Evolutionary conservation across 1,140 invertebrate genomes (phyloP).

Genomic region (Aricia agestis): DNA sequence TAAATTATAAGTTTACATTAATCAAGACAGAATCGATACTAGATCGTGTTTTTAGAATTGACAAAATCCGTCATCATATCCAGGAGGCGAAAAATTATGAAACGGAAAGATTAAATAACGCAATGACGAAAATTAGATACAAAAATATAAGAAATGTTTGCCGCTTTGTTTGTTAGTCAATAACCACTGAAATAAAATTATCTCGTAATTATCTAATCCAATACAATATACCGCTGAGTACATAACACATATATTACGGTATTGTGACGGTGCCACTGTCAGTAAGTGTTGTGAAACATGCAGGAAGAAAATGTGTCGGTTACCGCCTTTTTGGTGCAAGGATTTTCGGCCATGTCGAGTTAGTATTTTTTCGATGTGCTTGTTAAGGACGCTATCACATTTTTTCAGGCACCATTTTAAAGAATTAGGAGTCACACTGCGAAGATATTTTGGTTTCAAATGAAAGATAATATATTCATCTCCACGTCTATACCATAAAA

Average conservation of each 20-base stretch:
- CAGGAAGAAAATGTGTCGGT: slow-evolving; percentile 37
- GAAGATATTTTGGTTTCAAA: no score
- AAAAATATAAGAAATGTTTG: neutral
- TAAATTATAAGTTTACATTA: no score
- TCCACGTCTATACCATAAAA: no score
- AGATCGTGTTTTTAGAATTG: no score
- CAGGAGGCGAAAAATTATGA: neutral
- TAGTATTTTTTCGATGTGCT: slow-evolving; percentile 32
- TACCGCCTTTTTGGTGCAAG: slow-evolving; percentile 42
- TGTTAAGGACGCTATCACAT: no score
- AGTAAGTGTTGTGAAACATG: slow-evolving; percentile 27
- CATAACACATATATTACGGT: slow-evolving; percentile 3
- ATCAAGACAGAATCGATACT: no score
- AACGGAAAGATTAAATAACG: no score
- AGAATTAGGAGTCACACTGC: no score
- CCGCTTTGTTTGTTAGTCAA: neutral
- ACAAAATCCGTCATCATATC: neutral
- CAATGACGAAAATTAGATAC: neutral
- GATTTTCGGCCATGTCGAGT: slow-evolving; percentile 42
- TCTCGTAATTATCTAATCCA: slow-evolving; percentile 29
- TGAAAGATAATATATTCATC: no score
- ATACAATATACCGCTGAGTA: slow-evolving; percentile 21
- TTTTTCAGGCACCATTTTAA: no score
- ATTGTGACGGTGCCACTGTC: neutral
- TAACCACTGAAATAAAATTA: neutral